Percentiles rank a stretch among this genome's conserved stretches.
Evolutionary conservation across 2,113 vertebrate species (phyloP).

Genomic region (Raphicerus campestris): DNA sequence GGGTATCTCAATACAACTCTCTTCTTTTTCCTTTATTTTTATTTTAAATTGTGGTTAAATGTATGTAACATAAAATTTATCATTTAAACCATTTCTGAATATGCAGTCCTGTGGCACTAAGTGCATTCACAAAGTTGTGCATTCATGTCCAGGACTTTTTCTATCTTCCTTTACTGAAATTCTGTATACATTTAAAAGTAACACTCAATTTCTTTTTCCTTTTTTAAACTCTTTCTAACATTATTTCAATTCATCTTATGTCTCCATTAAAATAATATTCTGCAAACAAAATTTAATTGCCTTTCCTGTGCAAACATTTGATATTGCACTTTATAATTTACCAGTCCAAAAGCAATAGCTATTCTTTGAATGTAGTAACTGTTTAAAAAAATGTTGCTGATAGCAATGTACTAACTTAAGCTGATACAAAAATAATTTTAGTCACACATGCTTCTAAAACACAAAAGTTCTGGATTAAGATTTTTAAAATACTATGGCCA

Average conservation of each 20-base stretch:
- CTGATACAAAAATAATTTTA: not conserved
- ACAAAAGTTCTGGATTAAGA: not conserved
- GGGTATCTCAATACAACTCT: not conserved
- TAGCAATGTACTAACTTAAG: not conserved
- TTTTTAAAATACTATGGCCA: not conserved
- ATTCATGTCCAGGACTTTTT: not conserved
- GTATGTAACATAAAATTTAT: not conserved
- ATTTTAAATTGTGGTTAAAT: not conserved
- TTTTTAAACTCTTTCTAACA: not conserved
- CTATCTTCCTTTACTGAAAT: not conserved
- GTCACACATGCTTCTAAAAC: not conserved
- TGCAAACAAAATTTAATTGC: constrained; percentile 17
- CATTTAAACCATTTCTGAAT: not conserved
- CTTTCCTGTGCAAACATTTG: not conserved
- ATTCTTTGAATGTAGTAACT: not conserved
- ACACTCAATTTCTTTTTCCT: not conserved
- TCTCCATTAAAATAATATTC: constrained; percentile 16
- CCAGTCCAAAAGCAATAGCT: not conserved
- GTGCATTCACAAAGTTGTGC: not conserved
- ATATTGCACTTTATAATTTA: not conserved
- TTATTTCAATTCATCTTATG: not conserved
- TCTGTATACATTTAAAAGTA: not conserved
- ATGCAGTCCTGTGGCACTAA: not conserved
- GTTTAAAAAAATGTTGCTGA: not conserved
- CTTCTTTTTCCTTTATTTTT: not conserved